These are phyloP conservation scores for Troides aeacus DNA, from an alignment of 2,888 invertebrate species.

Conservation along the genomic window DNA sequence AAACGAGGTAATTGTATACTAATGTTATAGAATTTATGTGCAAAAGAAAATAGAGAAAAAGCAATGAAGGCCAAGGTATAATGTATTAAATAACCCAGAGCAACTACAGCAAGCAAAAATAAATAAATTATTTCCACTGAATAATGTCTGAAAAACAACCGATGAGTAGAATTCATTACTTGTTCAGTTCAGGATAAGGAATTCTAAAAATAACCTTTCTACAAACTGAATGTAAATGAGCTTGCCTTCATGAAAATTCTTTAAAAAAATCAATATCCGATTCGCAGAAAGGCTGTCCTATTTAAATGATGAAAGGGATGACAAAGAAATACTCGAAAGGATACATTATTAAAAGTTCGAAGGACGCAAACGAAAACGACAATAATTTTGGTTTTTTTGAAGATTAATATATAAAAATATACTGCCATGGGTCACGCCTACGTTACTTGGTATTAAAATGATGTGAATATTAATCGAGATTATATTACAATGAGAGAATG, in stretches of 20 bases:
- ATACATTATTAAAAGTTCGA: constrained; percentile 6
- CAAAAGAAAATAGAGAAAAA: too few species aligned
- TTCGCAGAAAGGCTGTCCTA: constrained; percentile 12
- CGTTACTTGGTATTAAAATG: too few species aligned
- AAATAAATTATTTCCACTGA: background rate
- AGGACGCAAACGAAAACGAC: background rate
- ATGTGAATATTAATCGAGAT: too few species aligned
- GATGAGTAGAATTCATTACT: background rate
- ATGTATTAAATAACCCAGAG: background rate
- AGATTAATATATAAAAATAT: too few species aligned
- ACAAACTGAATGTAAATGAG: constrained; percentile 8
- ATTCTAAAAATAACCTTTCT: constrained; percentile 3
- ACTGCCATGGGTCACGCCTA: too few species aligned
- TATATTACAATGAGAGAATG: too few species aligned
- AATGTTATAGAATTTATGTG: too few species aligned
- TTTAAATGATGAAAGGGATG: constrained; percentile 10
- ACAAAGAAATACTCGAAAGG: constrained; percentile 12
- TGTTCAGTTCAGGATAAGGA: background rate
- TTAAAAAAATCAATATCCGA: constrained; percentile 20
- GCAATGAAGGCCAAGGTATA: too few species aligned
- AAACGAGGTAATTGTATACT: too few species aligned
- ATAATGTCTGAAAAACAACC: background rate
- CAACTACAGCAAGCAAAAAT: background rate
- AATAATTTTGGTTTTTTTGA: background rate
- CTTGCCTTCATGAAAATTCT: background rate